Evolutionary conservation across 2,797 vertebrate genomes (phyloP), one percentile per base, ranked within the genome.

Genomic region (Peromyscus melanophrys): DNA sequence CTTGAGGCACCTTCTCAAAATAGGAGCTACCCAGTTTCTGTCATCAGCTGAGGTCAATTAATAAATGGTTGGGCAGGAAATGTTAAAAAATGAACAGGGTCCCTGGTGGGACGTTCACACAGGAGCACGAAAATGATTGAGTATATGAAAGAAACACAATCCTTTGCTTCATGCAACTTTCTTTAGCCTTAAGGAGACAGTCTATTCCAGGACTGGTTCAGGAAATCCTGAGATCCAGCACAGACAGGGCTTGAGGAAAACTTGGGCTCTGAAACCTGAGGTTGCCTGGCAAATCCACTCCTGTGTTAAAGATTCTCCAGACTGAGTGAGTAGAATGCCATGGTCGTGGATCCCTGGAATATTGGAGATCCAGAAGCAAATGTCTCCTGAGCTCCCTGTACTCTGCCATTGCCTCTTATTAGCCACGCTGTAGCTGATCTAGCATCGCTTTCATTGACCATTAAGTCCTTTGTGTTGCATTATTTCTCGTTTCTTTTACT

Each of bases 141-240:
- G 43, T 55, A 59, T 17, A 31, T 46, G 71, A n/a, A 1, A 0
- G 9, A 34, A 29, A 8, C 52, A 0, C 0, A 0, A 3, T 0
- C 31, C 23, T 2, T 65, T 5, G 23, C 2, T 65, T 49, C 13
- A 0, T 4, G 55, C 43, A 7, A 14, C 43, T 34, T 1, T 11
- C 16, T 25, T 49, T 46, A 46, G 13, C 27, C 43, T 25, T 13
- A 1, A 6, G 21, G 19, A 27, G 0, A 2, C n/a, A 5, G 7
- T 25, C 46, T 2, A 1, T 6, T 1, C 31, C 1, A 3, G 71
- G 46, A 37, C 1, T 0, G 0, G 17, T 43, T 55, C 1, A 1
- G 1, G 8, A 34, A 9, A 9, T 27, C 34, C 1, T 4, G 85
- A 59, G 59, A 63, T 3, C 43, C 40, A 10, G 4, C 17, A 12